Conservation (phyloP, 2,797 vertebrate genomes). For the Ataeniobius toweri region DNA sequence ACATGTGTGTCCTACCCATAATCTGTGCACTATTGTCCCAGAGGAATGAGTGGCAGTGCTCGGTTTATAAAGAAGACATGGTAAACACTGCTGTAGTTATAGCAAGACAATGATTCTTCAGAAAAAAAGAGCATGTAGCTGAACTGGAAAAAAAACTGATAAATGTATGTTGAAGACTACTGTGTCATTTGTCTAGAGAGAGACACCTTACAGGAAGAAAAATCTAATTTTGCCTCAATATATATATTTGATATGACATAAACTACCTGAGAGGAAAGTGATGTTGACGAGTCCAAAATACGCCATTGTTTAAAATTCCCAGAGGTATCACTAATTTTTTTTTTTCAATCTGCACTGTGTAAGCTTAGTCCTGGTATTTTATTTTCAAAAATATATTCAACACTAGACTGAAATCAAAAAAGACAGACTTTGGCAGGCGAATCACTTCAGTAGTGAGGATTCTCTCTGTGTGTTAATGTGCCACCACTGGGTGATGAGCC, state of each 20-base stretch:
- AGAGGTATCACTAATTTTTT: not conserved
- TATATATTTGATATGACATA: not conserved
- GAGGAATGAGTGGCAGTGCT: slow-evolving; percentile 36
- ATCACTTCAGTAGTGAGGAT: slow-evolving; percentile 12
- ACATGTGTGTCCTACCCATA: slow-evolving; percentile 35
- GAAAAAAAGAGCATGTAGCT: slow-evolving; percentile 34
- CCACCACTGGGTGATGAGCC: slow-evolving; percentile 48
- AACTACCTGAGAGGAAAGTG: not conserved
- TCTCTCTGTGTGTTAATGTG: slow-evolving; percentile 36
- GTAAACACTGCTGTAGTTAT: slow-evolving; percentile 26
- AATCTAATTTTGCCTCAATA: not conserved
- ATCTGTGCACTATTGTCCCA: slow-evolving; percentile 41
- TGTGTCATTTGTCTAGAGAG: not conserved
- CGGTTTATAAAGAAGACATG: slow-evolving; percentile 24
- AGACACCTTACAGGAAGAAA: not conserved
- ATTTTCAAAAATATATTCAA: slow-evolving; percentile 9
- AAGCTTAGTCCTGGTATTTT: not conserved
- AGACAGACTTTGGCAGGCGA: slow-evolving; percentile 16
- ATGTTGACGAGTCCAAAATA: not conserved
- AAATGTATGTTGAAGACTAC: not conserved
- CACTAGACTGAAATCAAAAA: slow-evolving; percentile 16
- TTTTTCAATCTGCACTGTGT: not conserved
- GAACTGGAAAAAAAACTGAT: slow-evolving; percentile 10
- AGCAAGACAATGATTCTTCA: slow-evolving; percentile 14
- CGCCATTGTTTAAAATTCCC: not conserved